Percentiles rank a stretch among this genome's conserved stretches.
These are phyloP conservation scores for Sapayoa aenigma DNA, from an alignment of 2,113 vertebrate species.

Conservation along the genomic window DNA sequence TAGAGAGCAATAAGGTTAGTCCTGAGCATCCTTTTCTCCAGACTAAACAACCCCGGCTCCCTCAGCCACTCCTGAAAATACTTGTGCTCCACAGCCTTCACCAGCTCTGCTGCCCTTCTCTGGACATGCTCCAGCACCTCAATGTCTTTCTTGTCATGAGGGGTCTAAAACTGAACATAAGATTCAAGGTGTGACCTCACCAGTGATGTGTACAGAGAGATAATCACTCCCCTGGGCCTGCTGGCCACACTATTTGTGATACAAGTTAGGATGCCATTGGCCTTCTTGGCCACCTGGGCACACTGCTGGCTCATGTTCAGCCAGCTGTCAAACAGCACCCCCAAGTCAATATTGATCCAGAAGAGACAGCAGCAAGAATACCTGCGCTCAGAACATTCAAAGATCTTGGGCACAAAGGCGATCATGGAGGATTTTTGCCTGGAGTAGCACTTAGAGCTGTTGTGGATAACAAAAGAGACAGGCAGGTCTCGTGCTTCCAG, in stretches of 20 bases:
- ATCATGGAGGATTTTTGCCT: background rate
- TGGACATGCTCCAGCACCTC: rapidly evolving
- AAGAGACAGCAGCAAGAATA: background rate
- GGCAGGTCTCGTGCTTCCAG: background rate
- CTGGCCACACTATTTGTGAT: background rate
- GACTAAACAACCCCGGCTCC: background rate
- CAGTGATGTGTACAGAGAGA: rapidly evolving
- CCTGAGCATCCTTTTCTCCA: background rate
- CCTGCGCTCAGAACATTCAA: background rate
- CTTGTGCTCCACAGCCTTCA: background rate
- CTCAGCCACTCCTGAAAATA: background rate
- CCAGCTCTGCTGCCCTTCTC: background rate
- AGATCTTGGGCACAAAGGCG: background rate
- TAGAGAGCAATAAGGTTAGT: background rate
- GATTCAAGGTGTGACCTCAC: background rate
- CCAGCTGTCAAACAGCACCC: rapidly evolving
- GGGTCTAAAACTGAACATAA: background rate
- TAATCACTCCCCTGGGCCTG: background rate
- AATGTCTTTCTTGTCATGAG: background rate
- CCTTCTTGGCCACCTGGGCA: background rate
- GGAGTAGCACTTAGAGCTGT: background rate
- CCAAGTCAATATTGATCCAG: background rate
- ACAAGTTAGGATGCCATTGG: background rate
- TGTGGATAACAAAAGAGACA: background rate
- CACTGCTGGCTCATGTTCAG: background rate